Evolutionary conservation across 2,113 vertebrate genomes (phyloP), one percentile per base, ranked within the genome.

Genomic region (Sander lucioperca): DNA sequence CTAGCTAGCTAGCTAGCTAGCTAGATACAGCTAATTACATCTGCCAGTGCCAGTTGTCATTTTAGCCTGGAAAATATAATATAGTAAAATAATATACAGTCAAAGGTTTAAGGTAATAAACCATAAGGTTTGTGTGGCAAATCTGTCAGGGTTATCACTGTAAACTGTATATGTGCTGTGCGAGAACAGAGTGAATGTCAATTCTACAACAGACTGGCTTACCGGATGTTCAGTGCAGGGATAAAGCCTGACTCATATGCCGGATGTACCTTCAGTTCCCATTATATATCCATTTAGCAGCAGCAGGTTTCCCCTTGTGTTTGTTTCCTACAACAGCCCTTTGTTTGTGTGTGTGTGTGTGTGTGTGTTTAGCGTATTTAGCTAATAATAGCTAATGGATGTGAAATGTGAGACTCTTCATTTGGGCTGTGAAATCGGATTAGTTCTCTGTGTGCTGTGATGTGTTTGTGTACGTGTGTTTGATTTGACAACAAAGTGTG

Each of bases 331-430:
- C 62, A 64, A 43, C 57, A 56, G 65, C 43, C 50, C 58, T 54
- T 25, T 61, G 48, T 70, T 45, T 80, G 23, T 75, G 47, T 51
- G 54, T 19, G 18, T 51, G 57, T 75, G 30, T 82, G 39, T 43
- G 39, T 43, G 39, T 11, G 39, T 3, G 39, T 43, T 43, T 76
- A 86, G 61, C 57, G 57, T 39, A 9, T 80, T 86, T 74, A 74
- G 43, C 79, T 83, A 82, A 86, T 90, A 83, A 85, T 87, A 88
- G 66, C 78, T 87, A 88, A 91, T 80, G 72, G 80, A 82, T 82
- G 74, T 65, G 67, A 71, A 56, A 85, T 80, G 64, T 76, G 81
- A 74, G 81, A 76, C 59, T 69, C 54, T 81, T 74, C 64, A 85
- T 88, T 80, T 61, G 71, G 6, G 53, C 80, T 87, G 82, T 90